These are phyloP conservation scores for Rhynchonycteris naso DNA, from an alignment of 2,797 vertebrate species.

Conservation along the genomic window DNA sequence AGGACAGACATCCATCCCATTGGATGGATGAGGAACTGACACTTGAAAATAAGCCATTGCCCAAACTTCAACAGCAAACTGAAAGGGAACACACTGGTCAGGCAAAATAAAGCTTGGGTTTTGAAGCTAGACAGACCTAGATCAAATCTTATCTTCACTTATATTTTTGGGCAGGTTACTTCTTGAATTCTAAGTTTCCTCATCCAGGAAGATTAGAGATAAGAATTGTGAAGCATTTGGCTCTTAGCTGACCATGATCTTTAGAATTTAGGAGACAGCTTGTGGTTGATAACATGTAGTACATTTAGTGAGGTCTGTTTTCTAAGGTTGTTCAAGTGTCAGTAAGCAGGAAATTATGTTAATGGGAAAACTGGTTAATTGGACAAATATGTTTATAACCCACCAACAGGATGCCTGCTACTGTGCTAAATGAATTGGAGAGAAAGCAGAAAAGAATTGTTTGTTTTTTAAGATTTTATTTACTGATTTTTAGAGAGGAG, in stretches of 20 bases:
- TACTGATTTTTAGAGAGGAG: too few relatives aligned
- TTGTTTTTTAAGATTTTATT: background rate
- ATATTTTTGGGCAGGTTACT: background rate
- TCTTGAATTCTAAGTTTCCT: slow-evolving; percentile 21
- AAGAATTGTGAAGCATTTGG: slow-evolving; percentile 45
- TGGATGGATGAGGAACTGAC: too few relatives aligned
- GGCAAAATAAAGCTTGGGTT: background rate
- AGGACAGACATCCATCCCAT: too few relatives aligned
- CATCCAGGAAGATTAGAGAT: background rate
- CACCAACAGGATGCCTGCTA: background rate
- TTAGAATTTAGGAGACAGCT: background rate
- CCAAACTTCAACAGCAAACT: too few relatives aligned
- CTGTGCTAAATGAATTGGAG: background rate
- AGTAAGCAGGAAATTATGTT: slow-evolving; percentile 25
- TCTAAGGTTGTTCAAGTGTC: background rate
- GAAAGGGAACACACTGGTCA: too few relatives aligned
- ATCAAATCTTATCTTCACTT: slow-evolving; percentile 11
- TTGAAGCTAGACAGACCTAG: slow-evolving; percentile 36
- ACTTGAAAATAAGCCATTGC: too few relatives aligned
- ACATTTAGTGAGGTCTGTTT: slow-evolving; percentile 26
- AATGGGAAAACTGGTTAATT: background rate
- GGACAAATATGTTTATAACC: background rate
- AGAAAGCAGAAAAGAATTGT: background rate
- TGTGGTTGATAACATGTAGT: background rate
- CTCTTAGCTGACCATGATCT: background rate